Evolutionary conservation across 2,113 vertebrate genomes (phyloP).

Genomic region (Platichthys flesus): DNA sequence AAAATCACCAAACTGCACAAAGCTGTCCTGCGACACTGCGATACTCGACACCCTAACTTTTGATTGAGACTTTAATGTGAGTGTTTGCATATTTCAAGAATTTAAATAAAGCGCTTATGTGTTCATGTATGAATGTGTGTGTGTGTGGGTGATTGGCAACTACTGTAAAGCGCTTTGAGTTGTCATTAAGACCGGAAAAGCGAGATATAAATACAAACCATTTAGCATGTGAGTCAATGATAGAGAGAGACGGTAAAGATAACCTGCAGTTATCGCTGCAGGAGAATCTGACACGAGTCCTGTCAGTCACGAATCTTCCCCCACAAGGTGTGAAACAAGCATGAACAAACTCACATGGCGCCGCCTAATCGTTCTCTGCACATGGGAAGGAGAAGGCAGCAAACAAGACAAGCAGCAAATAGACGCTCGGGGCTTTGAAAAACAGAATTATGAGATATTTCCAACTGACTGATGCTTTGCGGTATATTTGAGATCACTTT

Average conservation of each 20-base stretch:
- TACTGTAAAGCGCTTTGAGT: too few relatives aligned
- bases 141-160: too few relatives aligned
- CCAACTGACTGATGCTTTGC: conserved; percentile 12
- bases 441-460: conserved; percentile 19
- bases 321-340: conserved; percentile 72
- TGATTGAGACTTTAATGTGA: conserved; percentile 15
- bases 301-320: conserved; percentile 73
- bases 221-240: not conserved
- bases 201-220: too few relatives aligned
- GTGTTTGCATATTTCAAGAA: not conserved
- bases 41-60: conserved; percentile 1
- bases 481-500: conserved; percentile 3
- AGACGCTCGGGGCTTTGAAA: not conserved
- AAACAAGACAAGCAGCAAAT: conserved; percentile 34
- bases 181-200: too few relatives aligned
- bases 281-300: conserved; percentile 59
- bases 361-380: conserved; percentile 56
- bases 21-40: not conserved
- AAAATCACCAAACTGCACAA: not conserved
- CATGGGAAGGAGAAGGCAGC: conserved; percentile 22
- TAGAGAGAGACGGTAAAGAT: conserved; percentile 14
- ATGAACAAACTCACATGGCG: conserved; percentile 56
- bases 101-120: conserved; percentile 1
- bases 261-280: conserved; percentile 59
- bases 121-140: not conserved